Evolutionary conservation across 2,888 invertebrate genomes (phyloP).

Genomic region (Parthenolecanium corni): DNA sequence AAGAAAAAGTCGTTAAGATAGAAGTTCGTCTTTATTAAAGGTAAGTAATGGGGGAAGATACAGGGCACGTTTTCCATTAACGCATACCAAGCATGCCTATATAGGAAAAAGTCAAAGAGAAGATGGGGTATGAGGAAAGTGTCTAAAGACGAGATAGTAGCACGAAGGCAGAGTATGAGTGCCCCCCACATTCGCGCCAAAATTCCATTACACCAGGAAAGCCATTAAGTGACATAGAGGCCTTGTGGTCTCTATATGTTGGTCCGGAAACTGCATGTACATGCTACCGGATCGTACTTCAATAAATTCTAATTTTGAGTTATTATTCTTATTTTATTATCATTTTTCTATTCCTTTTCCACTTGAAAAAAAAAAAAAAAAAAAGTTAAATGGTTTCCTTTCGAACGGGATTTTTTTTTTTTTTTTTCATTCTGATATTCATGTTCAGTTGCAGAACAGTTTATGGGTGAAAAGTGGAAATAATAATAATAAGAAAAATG

Average conservation of each 20-base stretch:
- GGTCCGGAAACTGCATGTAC: constrained; percentile 22
- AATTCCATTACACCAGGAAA: constrained; percentile 25
- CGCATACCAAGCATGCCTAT: constrained; percentile 28
- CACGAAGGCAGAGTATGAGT: no score
- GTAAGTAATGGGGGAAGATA: constrained; percentile 28
- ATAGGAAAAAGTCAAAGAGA: constrained; percentile 1
- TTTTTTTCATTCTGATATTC: not conserved
- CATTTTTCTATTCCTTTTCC: no score
- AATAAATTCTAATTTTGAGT: constrained; percentile 28
- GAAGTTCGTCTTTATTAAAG: constrained; percentile 28
- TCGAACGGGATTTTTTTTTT: constrained; percentile 9
- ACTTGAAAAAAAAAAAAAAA: no score
- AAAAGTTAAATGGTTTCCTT: constrained; percentile 22
- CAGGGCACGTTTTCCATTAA: constrained; percentile 29
- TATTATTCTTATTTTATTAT: constrained; percentile 17
- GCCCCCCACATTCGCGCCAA: constrained; percentile 15
- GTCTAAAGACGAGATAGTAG: no score
- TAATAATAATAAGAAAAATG: constrained; percentile 1
- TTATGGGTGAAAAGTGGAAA: constrained; percentile 1
- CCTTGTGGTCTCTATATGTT: not conserved
- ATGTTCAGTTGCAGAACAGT: not conserved
- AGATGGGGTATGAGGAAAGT: no score
- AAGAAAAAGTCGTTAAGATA: constrained; percentile 29
- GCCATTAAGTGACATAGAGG: constrained; percentile 21
- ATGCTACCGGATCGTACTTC: constrained; percentile 19